Conservation (phyloP, 2,113 vertebrate genomes). For the Tapirus terrestris region DNA sequence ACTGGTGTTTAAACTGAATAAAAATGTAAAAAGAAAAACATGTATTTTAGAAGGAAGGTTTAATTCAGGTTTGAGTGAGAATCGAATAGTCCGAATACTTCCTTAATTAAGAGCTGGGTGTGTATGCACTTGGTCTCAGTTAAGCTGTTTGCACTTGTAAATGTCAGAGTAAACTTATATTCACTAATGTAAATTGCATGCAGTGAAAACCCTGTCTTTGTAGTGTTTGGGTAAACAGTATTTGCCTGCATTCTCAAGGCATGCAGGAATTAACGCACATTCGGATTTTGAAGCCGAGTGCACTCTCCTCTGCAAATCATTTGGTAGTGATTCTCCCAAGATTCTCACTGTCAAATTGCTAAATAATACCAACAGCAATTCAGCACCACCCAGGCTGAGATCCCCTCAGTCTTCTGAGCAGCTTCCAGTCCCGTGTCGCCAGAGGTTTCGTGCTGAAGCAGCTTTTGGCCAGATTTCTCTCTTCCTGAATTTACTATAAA, state of each 20-base stretch:
- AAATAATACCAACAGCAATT: neutral
- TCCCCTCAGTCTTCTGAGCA: neutral
- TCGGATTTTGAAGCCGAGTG: constrained; percentile 33
- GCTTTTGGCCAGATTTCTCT: neutral
- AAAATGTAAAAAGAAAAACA: neutral
- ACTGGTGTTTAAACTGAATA: neutral
- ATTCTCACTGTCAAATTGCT: neutral
- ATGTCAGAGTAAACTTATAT: constrained; percentile 67
- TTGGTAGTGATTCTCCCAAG: neutral
- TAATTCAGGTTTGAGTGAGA: neutral
- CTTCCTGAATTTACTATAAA: neutral
- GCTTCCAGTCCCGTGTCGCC: neutral
- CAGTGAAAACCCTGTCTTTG: constrained; percentile 51
- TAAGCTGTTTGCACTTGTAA: constrained; percentile 59
- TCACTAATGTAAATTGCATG: constrained; percentile 67
- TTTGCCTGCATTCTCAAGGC: neutral
- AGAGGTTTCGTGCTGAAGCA: neutral
- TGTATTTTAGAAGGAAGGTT: neutral
- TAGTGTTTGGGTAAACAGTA: constrained; percentile 56
- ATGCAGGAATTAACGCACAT: neutral
- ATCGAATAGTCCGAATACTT: constrained; percentile 6
- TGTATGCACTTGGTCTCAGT: constrained; percentile 56
- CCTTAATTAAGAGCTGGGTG: constrained; percentile 60
- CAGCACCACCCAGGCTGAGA: neutral
- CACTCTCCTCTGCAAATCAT: neutral